Conservation (phyloP, 1,140 invertebrate genomes). For the Hyposmocoma kahamanoa region DNA sequence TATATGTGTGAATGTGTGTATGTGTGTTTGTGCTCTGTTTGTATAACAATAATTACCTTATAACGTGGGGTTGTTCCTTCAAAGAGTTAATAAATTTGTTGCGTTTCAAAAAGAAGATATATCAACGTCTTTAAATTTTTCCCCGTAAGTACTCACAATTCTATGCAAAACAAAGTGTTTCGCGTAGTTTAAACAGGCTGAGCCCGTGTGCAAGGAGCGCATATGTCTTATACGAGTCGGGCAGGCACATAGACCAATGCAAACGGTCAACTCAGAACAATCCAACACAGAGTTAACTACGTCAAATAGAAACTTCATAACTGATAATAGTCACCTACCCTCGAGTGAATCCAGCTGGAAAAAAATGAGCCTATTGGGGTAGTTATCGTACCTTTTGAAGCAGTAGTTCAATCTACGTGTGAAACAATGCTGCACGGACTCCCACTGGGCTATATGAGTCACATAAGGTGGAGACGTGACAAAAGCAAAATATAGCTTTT, state of each 20-base stretch:
- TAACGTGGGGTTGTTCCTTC: too few relatives aligned
- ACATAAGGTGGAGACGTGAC: slow-evolving; percentile 2
- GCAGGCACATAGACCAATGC: neutral
- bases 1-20: too few relatives aligned
- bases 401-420: neutral
- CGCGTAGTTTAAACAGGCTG: neutral
- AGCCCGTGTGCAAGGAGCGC: neutral
- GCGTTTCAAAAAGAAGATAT: too few relatives aligned
- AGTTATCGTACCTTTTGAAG: neutral
- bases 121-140: neutral
- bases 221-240: neutral
- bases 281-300: neutral
- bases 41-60: too few relatives aligned
- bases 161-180: neutral
- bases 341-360: neutral
- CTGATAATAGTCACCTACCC: neutral
- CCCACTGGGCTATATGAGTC: neutral
- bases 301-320: neutral
- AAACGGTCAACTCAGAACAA: neutral
- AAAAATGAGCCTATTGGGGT: neutral
- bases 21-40: too few relatives aligned
- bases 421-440: neutral
- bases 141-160: neutral
- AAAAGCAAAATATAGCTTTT: neutral
- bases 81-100: too few relatives aligned